A percentile compares a stretch with the other conserved stretches of the same genome.
phyloP scores from a whole-genome alignment of 2,888 invertebrate genomes.

The Arctia plantaginis region DNA sequence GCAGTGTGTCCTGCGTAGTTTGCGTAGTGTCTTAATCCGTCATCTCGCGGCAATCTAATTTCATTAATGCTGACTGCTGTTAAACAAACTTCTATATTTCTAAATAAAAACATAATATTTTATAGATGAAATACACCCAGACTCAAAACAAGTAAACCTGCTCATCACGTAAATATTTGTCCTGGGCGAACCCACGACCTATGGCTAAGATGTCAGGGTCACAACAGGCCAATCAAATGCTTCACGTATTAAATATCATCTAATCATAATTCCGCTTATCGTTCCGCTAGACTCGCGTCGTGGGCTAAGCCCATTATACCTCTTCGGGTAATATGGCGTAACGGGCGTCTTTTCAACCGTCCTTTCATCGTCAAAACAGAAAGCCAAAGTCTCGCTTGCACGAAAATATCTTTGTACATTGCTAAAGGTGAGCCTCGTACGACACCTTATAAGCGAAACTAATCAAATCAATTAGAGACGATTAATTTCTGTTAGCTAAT shows the following conservation, averaged over 20 bases:
- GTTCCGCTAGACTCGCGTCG: background rate
- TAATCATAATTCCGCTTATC: background rate
- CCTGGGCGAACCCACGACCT: background rate
- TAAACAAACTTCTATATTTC: no score
- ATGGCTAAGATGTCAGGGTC: no score
- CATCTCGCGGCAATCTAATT: no score
- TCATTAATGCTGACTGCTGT: no score
- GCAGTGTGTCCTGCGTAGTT: no score
- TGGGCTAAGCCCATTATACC: background rate
- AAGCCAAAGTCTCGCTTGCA: conserved; percentile 42
- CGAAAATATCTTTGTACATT: conserved; percentile 35
- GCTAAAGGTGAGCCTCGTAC: background rate
- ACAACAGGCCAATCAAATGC: background rate
- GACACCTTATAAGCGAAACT: background rate
- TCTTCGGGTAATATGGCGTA: conserved; percentile 24
- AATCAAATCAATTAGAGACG: conserved; percentile 3
- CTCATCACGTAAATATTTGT: background rate
- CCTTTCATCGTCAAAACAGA: conserved; percentile 35
- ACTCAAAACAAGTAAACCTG: no score
- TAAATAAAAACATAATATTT: no score
- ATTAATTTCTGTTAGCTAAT: background rate
- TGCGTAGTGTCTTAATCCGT: no score
- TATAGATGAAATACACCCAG: no score
- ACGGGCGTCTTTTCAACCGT: conserved; percentile 33
- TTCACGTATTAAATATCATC: background rate